These are phyloP conservation scores for Ceratotherium simum DNA, from an alignment of 2,113 vertebrate genomes.

Conservation along the genomic window DNA sequence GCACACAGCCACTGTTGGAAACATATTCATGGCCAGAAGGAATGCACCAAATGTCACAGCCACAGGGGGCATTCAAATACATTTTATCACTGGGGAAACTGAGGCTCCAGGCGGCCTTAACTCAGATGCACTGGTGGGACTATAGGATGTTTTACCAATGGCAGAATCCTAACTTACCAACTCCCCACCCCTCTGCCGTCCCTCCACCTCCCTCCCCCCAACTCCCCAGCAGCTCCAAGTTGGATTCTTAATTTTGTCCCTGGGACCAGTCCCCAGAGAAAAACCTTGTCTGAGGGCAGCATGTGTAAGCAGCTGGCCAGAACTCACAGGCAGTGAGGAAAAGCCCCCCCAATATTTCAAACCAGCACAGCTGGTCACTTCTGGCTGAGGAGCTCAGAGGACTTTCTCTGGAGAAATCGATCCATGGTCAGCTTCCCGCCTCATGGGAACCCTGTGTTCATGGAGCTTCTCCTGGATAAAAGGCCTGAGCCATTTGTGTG, in stretches of 20 bases:
- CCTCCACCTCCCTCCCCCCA: accelerated
- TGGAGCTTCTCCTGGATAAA: not conserved
- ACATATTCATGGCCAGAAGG: not conserved
- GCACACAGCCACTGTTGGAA: not conserved
- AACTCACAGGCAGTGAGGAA: not conserved
- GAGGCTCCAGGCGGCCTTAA: not conserved
- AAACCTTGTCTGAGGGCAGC: not conserved
- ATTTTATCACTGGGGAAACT: not conserved
- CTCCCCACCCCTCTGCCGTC: not conserved
- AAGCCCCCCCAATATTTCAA: not conserved
- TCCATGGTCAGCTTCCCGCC: not conserved
- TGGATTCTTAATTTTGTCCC: not conserved
- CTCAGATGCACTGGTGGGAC: not conserved
- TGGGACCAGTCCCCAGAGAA: not conserved
- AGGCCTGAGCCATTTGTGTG: not conserved
- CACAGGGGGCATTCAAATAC: accelerated
- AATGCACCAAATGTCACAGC: not conserved
- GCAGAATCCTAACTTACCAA: not conserved
- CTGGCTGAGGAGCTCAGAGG: not conserved
- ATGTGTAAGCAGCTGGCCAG: not conserved
- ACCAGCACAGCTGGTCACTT: not conserved
- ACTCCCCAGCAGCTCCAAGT: not conserved
- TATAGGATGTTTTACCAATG: not conserved
- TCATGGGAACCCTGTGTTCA: not conserved
- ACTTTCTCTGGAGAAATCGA: not conserved